Evolutionary conservation across 2,113 vertebrate species (phyloP), one percentile per base, ranked within the genome.

Genomic region (Motacilla alba): DNA sequence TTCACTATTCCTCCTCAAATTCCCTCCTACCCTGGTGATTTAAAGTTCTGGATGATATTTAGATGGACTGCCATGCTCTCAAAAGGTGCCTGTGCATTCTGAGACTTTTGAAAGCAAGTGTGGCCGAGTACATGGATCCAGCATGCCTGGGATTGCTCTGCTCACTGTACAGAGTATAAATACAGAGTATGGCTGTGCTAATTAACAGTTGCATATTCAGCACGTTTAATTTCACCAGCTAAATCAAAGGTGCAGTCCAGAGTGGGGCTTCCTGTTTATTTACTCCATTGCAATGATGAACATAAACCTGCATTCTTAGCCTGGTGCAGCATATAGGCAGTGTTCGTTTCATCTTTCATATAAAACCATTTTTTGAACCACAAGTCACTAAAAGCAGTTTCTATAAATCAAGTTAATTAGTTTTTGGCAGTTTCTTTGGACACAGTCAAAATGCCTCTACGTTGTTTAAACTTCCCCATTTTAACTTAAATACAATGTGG

Each of bases 401-500:
- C 49, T 82, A 89, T 26, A 81, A 92, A 91, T 78, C 67, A 85
- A 92, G 66, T 83, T 59, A 60, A 37, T 75, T 85, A 2, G 19
- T 15, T 93, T 95, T 95, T 94, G 95, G 95, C 96, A 96, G 96
- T 94, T 95, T 93, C 79, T 93, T 68, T 89, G 84, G 94, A 90
- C 70, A 76, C 78, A 77, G 79, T 78, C 81, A 90, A 43, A 93
- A 90, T 4, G 4, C 44, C 64, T 84, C 49, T 53, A 7, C 0
- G 23, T 59, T 56, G 27, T 83, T 93, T 33, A 24, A 91, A 74
- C 78, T 56, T 83, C 76, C 82, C 85, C 56, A 26, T 78, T 96
- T 79, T 69, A 52, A 92, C 49, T 85, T 47, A 39, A 76, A 47
- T 12, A 2, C 10, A 67, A 50, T 3, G n/a, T 77, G 50, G 83